Base-by-base conservation (phyloP, 2,888 invertebrate genomes). In the Brassicogethes aeneus region DNA sequence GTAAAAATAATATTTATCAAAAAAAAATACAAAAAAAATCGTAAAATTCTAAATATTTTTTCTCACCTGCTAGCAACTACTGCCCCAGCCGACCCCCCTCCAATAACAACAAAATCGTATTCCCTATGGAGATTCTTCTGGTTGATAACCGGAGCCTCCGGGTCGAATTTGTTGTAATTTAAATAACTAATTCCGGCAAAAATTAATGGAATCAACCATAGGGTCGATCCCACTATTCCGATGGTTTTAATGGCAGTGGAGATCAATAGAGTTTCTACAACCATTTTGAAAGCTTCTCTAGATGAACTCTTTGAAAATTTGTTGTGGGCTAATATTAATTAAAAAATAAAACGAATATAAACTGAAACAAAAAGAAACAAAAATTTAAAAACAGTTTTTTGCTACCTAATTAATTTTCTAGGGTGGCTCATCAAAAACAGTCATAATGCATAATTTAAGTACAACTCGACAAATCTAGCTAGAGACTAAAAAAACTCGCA, bases 81-180 rank as follows among this genome's bases (percentile, higher is more conserved):
- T 0, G 91, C 89, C 0, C 92, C 92, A 0, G 92, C 92, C 0
- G 90, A 89, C 1, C 93, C 93, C 2, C 85, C 89, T 2, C 91
- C 91, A 2, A 91, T 74, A 1, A 90, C 75, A 16, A 91, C 73
- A 58, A 90, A 90, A 61, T 91, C 91, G 61, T 91, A 90, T 58
- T 87, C 86, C 34, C 50, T 54, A 39, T 57, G 53, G 3, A 83
- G 69, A 16, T 77, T 79, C 44, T 79, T 76, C 47, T 76, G 79
- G 56, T 89, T 81, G 45, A 80, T 70, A 0, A 86, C 80, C 36
- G 76, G 77, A 2, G 85, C 80, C 65, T 90, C 90, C 0, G 90
- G 90, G 59, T 90, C 90, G 15, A 82, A 73, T 17, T 77, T 76
- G 61, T 84, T 85, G 63, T 90, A 90, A 51, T 83, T 82, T 59